Base-by-base conservation (phyloP, 2,113 vertebrate genomes). In the Thamnaconus septentrionalis region DNA sequence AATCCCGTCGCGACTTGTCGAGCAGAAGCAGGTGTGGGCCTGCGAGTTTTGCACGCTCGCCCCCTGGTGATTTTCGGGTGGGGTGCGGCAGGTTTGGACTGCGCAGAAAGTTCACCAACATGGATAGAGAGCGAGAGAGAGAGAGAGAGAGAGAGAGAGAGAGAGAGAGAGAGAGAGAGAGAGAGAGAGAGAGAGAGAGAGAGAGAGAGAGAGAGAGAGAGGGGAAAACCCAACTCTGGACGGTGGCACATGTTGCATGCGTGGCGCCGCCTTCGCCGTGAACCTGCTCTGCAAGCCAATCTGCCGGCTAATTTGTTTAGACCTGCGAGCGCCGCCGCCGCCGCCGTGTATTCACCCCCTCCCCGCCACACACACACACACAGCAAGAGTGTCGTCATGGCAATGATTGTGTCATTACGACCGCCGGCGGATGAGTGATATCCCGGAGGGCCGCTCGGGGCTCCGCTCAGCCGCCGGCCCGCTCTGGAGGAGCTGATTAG, bases 331-430 rank as follows among this genome's bases (percentile, higher is more conserved):
- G n/a, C n/a, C n/a, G n/a, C n/a, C n/a, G n/a, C n/a, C n/a, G 73
- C 46, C 82, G 81, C 76, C 76, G 69, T 76, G 84, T 90, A 88
- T 87, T 87, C 87, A 90, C 87, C 88, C 88, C 86, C 83, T 85
- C 79, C 62, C 73, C 47, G 67, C 72, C 1, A 71, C 84, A 79
- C 84, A 71, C 76, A 83, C 79, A 31, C 84, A 84, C 70, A 79
- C 78, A 64, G 65, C 43, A 52, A 74, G 68, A 76, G 74, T 75
- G 88, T 90, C 86, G 84, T 87, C 89, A 91, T 90, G 87, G 87
- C 76, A 69, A 91, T 91, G 86, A 90, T 87, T 87, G 82, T 86
- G 88, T 88, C 88, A 87, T 91, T 91, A 91, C 88, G 88, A 31
- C 88, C 84, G 80, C 86, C 79, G 84, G 82, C 83, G 79, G 88